phyloP scores from a whole-genome alignment of 2,888 invertebrate genomes.

The Drosophila cognata region DNA sequence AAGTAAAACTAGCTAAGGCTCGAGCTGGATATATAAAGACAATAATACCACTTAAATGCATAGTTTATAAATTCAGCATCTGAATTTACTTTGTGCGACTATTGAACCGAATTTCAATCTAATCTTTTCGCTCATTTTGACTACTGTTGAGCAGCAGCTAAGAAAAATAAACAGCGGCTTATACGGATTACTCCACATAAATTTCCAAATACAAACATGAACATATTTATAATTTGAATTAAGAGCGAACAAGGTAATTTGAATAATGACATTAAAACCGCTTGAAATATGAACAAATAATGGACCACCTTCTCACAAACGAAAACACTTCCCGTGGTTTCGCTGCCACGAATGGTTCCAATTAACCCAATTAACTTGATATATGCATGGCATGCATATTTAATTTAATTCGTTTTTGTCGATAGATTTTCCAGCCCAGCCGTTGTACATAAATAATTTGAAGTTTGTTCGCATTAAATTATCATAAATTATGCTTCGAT shows the following conservation, averaged over 20 bases:
- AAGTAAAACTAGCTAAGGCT: not conserved
- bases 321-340: not conserved
- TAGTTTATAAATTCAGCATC: not conserved
- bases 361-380: conserved; percentile 77
- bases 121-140: not conserved
- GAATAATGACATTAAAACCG: conserved; percentile 35
- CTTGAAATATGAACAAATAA: conserved; percentile 29
- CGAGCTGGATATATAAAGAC: not conserved
- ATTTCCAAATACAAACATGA: not conserved
- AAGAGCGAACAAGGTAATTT: conserved; percentile 33
- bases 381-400: conserved; percentile 71
- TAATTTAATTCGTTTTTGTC: conserved; percentile 46
- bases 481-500: conserved; percentile 72
- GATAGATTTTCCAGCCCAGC: conserved; percentile 16
- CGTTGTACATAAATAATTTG: conserved; percentile 27
- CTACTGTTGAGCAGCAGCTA: not conserved
- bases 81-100: not conserved
- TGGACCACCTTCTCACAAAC: conserved; percentile 3
- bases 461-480: conserved; percentile 62
- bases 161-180: not conserved
- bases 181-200: not conserved
- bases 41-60: not conserved
- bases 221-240: conserved; percentile 21
- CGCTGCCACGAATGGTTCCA: conserved; percentile 39
- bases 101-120: not conserved